These are phyloP conservation scores for Hedya salicella DNA, from an alignment of 2,888 invertebrate genomes.

Conservation along the genomic window DNA sequence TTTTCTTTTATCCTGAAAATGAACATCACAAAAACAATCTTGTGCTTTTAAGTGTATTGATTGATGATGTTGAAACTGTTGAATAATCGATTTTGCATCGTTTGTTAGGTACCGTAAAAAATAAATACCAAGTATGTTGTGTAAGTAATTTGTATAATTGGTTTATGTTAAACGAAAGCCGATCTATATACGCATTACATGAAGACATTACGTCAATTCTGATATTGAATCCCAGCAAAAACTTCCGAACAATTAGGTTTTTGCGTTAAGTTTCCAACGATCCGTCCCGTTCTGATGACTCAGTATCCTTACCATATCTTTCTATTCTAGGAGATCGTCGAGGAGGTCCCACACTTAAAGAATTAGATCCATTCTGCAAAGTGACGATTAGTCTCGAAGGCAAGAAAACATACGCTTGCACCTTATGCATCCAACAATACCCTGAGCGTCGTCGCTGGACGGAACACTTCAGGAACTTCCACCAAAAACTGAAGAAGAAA, in stretches of 20 bases:
- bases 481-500: constrained; percentile 28
- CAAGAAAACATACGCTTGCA: constrained; percentile 6
- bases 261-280: neutral
- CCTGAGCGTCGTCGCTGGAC: neutral
- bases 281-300: neutral
- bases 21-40: too few species aligned
- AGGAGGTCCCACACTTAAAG: constrained; percentile 9
- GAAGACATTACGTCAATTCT: too few species aligned
- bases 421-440: constrained; percentile 4
- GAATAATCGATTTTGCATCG: too few species aligned
- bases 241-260: neutral
- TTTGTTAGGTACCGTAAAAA: too few species aligned
- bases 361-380: constrained; percentile 20
- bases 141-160: too few species aligned
- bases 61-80: too few species aligned
- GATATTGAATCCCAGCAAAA: neutral
- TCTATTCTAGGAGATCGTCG: constrained; percentile 35
- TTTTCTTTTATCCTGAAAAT: neutral
- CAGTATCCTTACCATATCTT: constrained; percentile 25
- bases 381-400: neutral
- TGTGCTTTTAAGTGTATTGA: too few species aligned
- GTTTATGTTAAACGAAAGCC: too few species aligned
- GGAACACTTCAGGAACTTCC: constrained; percentile 33
- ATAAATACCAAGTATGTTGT: too few species aligned
- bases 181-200: too few species aligned